Evolutionary conservation across 2,113 vertebrate genomes (phyloP), one percentile per base, ranked within the genome.

Genomic region (Turdus rufiventris): DNA sequence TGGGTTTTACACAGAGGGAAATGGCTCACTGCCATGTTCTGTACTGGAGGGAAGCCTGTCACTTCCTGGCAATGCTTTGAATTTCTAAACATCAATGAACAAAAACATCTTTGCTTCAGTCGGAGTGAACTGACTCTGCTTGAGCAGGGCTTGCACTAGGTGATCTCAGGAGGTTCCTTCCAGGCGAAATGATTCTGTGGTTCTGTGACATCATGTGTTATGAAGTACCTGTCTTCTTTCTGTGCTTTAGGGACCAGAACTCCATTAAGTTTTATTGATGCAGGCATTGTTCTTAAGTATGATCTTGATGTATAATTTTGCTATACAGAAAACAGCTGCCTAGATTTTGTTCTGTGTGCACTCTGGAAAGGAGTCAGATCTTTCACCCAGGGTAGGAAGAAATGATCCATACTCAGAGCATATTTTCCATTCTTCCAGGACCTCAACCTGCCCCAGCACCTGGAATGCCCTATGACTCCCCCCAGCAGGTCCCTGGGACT

Each of bases 401-500:
- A 58, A 33, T 6, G 2, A 56, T 50, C 70, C 45, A 23, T 53
- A 50, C 14, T 90, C 31, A 67, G 34, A 25, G 14, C 0, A 0
- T 61, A 1, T 76, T 14, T 91, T 92, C 53, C 9, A 6, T 91
- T 91, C 13, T 94, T 95, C 48, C 86, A 97, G 91, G 18, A 56
- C 21, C 84, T 31, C 73, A 48, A 4, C 34, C 83, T 67, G 66
- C 48, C 31, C 31, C 43, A 25, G 77, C 57, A 18, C 34, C 82
- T 91, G 93, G 21, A 45, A n/a, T 88, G 12, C 91, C 94, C 25
- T 57, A 54, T 80, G 92, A 42, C 25, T 57, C 89, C 67, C 43
- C 92, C 36, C 95, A 91, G 24, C 84, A 93, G 14, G 31, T 54
- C 66, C 60, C 94, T 18, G 91, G 56, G 80, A 3, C 34, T 33